Evolutionary conservation across 2,888 invertebrate species (phyloP), one percentile per base, ranked within the genome.

Genomic region (Cosmorhoe ocellata): DNA sequence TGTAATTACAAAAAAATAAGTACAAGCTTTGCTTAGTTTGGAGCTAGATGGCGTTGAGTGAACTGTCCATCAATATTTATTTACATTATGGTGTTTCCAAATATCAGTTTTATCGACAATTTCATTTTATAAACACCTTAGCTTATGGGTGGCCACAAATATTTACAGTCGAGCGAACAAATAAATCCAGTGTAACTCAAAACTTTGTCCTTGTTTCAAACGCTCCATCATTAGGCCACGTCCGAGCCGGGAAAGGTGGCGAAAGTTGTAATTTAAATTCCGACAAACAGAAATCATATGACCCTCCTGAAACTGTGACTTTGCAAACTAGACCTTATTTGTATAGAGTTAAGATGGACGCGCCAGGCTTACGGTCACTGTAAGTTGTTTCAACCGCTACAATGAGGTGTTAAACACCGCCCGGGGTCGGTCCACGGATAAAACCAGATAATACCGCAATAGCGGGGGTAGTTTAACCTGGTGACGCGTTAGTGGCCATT

Each of bases 391-490:
- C 62, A 64, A 73, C 76, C 75, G 67, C 62, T 52, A 59, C 54
- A 77, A 79, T 71, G 77, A 77, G 75, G 79, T 76, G 80, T 75
- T 80, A 80, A 81, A 76, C 71, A 71, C 72, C 64, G 74, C 72
- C 69, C 60, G 61, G 69, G 69, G 72, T 73, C 63, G 66, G 70
- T 62, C 64, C 60, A 71, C 57, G 66, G 70, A 63, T 67, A 66
- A 67, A 69, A 62, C 69, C 66, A 63, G 71, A 67, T 68, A 68
- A 66, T 66, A 67, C 65, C 62, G 56, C 66, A 63, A 66, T 68
- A 67, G 69, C 67, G 44, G 37, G 38, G 43, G 58, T 40, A 58
- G 38, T 58, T 45, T 45, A 50, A 51, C 45, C 56, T 38, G 44
- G 52, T 36, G 46, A 39, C 22, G 34, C 34, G 52, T 41, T 48